Evolutionary conservation across 2,888 invertebrate species (phyloP).

Genomic region (Synanthedon vespiformis): DNA sequence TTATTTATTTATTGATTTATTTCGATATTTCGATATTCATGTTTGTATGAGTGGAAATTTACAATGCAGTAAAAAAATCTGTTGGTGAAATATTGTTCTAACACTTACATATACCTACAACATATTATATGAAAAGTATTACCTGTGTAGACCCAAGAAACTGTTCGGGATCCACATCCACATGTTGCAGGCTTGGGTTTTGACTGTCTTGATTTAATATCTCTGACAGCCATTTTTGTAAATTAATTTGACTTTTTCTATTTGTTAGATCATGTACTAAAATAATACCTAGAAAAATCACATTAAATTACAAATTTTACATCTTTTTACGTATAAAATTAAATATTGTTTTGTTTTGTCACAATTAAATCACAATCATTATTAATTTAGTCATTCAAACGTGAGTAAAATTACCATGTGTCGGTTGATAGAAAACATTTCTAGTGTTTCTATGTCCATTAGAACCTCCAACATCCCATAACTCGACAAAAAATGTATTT

Average conservation of each 20-base stretch:
- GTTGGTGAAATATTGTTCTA: no score
- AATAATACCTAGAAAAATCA: slow-evolving; percentile 78
- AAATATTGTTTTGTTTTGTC: neutral
- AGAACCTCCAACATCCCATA: slow-evolving; percentile 98
- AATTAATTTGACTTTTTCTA: slow-evolving; percentile 93
- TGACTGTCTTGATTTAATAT: slow-evolving; percentile 80
- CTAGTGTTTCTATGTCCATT: slow-evolving; percentile 93
- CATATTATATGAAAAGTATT: neutral
- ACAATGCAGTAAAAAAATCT: no score
- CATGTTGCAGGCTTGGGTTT: slow-evolving; percentile 57
- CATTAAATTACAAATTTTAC: neutral
- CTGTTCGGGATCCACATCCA: slow-evolving; percentile 87
- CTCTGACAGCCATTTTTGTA: slow-evolving; percentile 94
- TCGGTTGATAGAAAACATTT: slow-evolving; percentile 92
- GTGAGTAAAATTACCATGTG: slow-evolving; percentile 76
- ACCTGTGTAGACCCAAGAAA: slow-evolving; percentile 85
- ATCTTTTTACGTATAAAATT: neutral
- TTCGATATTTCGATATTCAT: no score
- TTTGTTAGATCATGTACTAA: slow-evolving; percentile 97
- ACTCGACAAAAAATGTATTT: slow-evolving; percentile 90
- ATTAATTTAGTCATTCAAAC: slow-evolving; percentile 1
- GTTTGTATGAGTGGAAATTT: no score
- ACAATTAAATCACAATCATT: neutral
- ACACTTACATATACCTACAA: no score
- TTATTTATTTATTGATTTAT: no score